phyloP scores from a whole-genome alignment of 2,888 invertebrate species.

The Aradus depressus region DNA sequence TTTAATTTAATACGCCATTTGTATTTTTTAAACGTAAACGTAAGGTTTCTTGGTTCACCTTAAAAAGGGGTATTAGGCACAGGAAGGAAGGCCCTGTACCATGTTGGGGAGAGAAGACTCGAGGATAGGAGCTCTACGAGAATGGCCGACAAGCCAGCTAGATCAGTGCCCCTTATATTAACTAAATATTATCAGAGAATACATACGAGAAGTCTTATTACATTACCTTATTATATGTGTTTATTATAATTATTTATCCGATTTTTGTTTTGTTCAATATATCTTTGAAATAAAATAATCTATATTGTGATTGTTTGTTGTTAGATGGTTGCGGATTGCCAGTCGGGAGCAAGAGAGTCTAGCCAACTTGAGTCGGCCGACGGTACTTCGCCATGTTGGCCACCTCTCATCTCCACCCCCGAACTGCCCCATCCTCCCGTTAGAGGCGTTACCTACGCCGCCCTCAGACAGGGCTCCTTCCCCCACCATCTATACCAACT shows the following conservation, averaged over 20 bases:
- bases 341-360: constrained; percentile 20
- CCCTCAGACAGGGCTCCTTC: background rate
- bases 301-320: no score
- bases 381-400: constrained; percentile 23
- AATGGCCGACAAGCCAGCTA: no score
- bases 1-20: no score
- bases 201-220: background rate
- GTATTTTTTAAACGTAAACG: no score
- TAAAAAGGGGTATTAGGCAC: no score
- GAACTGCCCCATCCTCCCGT: constrained; percentile 1
- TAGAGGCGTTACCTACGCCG: background rate
- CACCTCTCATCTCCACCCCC: constrained; percentile 14
- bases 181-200: background rate
- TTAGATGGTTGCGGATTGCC: constrained; percentile 26
- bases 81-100: no score
- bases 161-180: no score
- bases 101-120: no score
- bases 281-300: no score
- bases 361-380: constrained; percentile 24
- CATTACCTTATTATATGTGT: background rate
- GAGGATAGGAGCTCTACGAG: no score
- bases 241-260: background rate
- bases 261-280: background rate
- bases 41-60: no score
- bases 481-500: background rate